Percentiles rank a stretch among this genome's conserved stretches.
Evolutionary conservation across 2,888 invertebrate genomes (phyloP).

Genomic region (Pollenia griseotomentosa): DNA sequence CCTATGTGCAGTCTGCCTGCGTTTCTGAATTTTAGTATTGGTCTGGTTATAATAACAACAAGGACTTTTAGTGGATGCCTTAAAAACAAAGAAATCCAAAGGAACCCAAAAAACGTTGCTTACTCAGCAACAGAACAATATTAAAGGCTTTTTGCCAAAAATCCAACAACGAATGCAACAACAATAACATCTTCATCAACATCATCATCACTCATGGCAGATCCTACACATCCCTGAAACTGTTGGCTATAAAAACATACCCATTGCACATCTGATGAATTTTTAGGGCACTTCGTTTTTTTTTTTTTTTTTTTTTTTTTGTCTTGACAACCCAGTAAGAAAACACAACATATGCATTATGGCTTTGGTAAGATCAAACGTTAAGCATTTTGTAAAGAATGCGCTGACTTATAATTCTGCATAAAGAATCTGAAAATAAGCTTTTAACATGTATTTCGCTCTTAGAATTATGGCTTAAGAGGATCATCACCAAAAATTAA

Average conservation of each 20-base stretch:
- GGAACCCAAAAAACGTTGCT: slow-evolving; percentile 32
- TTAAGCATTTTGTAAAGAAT: too few species aligned
- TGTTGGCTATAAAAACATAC: slow-evolving; percentile 46
- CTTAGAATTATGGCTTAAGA: too few species aligned
- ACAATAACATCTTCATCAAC: slow-evolving; percentile 39
- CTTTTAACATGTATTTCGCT: too few species aligned
- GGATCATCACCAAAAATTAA: too few species aligned
- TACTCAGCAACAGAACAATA: slow-evolving; percentile 42
- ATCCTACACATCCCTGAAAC: slow-evolving; percentile 50
- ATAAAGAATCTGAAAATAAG: too few species aligned
- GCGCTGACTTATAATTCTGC: too few species aligned
- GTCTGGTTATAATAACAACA: slow-evolving; percentile 58
- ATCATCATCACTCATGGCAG: slow-evolving; percentile 59
- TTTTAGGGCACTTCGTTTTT: background rate
- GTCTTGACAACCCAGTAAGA: slow-evolving; percentile 16
- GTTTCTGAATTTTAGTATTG: slow-evolving; percentile 39
- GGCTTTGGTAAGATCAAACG: too few species aligned
- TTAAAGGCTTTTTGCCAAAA: slow-evolving; percentile 65
- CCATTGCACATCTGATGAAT: slow-evolving; percentile 47
- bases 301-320: background rate
- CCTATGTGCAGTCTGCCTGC: background rate
- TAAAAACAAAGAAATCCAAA: slow-evolving; percentile 59
- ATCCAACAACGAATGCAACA: slow-evolving; percentile 54
- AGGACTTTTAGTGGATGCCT: slow-evolving; percentile 59
- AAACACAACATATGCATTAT: background rate